Conservation (phyloP, 2,797 vertebrate genomes). For the Parotocinclus haroldoi region DNA sequence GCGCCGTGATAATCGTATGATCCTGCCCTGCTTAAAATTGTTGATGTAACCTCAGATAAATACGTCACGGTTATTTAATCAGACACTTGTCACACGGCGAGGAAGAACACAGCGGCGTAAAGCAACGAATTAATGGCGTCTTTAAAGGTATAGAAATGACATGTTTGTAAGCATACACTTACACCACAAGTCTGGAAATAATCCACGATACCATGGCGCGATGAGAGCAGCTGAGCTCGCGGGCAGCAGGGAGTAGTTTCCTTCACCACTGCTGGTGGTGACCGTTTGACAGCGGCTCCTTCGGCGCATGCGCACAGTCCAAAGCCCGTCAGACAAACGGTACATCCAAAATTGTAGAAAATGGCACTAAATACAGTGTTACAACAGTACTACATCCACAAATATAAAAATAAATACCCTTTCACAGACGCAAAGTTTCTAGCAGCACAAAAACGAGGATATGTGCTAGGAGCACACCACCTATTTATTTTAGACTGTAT, state of each 20-base stretch:
- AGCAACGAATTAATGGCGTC: too few relatives aligned
- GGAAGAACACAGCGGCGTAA: neutral
- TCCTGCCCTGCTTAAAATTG: constrained; percentile 46
- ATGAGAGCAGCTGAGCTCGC: constrained; percentile 65
- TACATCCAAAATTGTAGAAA: too few relatives aligned
- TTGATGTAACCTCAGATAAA: constrained; percentile 22
- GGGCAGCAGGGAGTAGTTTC: constrained; percentile 75
- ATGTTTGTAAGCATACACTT: constrained; percentile 67
- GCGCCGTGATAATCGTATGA: neutral
- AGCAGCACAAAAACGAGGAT: too few relatives aligned
- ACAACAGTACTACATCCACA: too few relatives aligned
- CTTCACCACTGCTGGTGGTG: constrained; percentile 63
- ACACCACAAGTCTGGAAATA: constrained; percentile 98
- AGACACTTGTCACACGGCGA: constrained; percentile 6
- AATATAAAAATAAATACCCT: too few relatives aligned
- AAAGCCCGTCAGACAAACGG: too few relatives aligned
- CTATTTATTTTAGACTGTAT: neutral
- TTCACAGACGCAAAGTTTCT: too few relatives aligned
- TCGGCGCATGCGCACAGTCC: constrained; percentile 66
- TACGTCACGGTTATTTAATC: constrained; percentile 37
- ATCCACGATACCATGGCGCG: constrained; percentile 98
- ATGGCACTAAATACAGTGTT: too few relatives aligned
- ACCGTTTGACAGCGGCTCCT: constrained; percentile 72
- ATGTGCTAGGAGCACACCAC: neutral
- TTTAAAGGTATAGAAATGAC: neutral